Evolutionary conservation across 2,113 vertebrate species (phyloP).

Genomic region (Emydocephalus ijimae): DNA sequence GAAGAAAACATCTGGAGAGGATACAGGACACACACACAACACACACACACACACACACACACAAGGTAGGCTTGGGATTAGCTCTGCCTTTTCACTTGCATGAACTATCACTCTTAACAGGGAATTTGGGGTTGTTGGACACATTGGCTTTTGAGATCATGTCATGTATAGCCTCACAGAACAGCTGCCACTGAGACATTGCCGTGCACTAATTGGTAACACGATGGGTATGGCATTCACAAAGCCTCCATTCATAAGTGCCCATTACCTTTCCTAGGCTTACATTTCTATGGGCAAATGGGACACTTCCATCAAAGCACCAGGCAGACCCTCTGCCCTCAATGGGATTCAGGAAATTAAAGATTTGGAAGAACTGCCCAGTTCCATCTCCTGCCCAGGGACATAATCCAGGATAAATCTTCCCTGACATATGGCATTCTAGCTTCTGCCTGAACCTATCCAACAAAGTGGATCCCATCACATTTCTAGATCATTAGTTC

Average conservation of each 20-base stretch:
- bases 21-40: not conserved
- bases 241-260: not conserved
- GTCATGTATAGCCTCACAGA: not conserved
- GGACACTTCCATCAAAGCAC: not conserved
- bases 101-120: not conserved
- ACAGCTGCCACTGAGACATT: not conserved
- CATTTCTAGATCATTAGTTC: not conserved
- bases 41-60: not conserved
- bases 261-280: not conserved
- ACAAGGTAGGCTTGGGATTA: not conserved
- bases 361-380: not conserved
- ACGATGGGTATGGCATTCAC: not conserved
- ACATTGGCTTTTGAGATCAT: not conserved
- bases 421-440: not conserved
- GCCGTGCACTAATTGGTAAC: not conserved
- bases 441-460: not conserved
- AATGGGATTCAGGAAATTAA: not conserved
- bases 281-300: not conserved
- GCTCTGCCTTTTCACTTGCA: not conserved
- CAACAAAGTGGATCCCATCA: not conserved
- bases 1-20: not conserved
- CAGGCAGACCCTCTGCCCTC: not conserved
- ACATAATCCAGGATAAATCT: not conserved
- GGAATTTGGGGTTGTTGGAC: not conserved
- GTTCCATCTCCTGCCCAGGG: not conserved